These are phyloP conservation scores for Anniella stebbinsi DNA, from an alignment of 2,797 vertebrate genomes.

Conservation along the genomic window DNA sequence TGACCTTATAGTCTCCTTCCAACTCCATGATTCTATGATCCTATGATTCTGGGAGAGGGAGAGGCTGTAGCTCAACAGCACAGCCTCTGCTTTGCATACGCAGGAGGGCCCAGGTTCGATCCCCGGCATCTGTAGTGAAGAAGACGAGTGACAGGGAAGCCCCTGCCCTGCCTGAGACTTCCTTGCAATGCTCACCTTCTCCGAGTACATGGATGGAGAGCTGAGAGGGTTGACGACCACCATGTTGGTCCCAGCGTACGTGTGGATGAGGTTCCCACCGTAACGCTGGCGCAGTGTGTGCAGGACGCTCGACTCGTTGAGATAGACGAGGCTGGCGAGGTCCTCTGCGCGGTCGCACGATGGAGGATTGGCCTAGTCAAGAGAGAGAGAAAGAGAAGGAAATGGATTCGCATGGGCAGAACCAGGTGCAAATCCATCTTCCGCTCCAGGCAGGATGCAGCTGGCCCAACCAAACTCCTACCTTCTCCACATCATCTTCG, in stretches of 20 bases:
- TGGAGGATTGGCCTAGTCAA: constrained; percentile 90
- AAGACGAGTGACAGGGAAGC: neutral
- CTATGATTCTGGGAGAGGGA: too few relatives aligned
- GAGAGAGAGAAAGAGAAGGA: neutral
- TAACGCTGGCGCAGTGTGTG: constrained; percentile 94
- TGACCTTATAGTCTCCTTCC: too few relatives aligned
- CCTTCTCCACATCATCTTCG: constrained; percentile 96
- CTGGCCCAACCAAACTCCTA: constrained; percentile 29
- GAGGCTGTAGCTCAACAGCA: neutral
- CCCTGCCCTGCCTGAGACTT: too few relatives aligned
- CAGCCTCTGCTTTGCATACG: neutral
- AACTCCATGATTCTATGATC: too few relatives aligned
- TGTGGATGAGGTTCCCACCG: constrained; percentile 92
- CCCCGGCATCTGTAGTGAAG: neutral
- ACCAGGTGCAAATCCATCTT: neutral
- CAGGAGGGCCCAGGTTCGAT: neutral
- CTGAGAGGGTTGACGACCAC: constrained; percentile 95
- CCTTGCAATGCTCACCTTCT: constrained; percentile 85
- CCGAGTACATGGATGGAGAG: constrained; percentile 95
- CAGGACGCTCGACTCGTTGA: constrained; percentile 94
- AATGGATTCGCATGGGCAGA: fast-evolving
- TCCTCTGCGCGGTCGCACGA: constrained; percentile 92
- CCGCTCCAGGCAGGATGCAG: neutral
- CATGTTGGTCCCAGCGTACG: constrained; percentile 90
- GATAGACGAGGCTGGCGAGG: constrained; percentile 91